These are phyloP conservation scores for Timema podura DNA, from an alignment of 2,888 invertebrate genomes.

Conservation along the genomic window DNA sequence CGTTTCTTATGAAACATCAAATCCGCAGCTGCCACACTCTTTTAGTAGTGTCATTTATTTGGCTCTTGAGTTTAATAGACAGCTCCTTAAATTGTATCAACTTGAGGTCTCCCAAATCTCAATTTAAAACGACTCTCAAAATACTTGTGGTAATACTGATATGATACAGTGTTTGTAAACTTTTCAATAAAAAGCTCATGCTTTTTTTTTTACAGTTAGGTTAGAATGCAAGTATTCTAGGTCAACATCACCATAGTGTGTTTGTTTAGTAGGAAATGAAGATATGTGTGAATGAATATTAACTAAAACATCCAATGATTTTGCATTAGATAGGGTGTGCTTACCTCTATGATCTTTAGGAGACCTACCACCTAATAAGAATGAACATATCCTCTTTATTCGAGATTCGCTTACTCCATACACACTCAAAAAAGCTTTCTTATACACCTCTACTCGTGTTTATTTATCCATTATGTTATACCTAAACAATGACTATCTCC, in stretches of 20 bases:
- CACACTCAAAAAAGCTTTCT: conserved; percentile 1
- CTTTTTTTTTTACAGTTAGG: not conserved
- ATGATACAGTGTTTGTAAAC: not conserved
- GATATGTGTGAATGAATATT: not conserved
- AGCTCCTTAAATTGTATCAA: not conserved
- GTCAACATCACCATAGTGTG: not conserved
- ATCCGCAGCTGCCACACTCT: not conserved
- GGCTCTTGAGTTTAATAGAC: not conserved
- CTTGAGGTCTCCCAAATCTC: not conserved
- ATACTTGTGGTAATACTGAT: not conserved
- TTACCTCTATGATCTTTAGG: not conserved
- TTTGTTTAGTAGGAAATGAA: conserved; percentile 1
- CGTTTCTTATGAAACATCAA: not conserved
- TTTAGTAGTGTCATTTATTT: too few relatives aligned
- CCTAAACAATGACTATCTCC: not conserved
- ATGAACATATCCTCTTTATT: not conserved
- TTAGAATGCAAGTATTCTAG: not conserved
- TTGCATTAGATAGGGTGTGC: not conserved
- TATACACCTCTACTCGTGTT: not conserved
- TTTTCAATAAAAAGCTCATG: not conserved
- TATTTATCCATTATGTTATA: not conserved
- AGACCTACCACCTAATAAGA: not conserved
- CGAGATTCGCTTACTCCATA: not conserved
- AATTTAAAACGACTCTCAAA: not conserved
- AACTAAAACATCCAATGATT: not conserved